phyloP scores from a whole-genome alignment of 37 sponge, comb jelly and placozoan species.

The Dysidea cf. avara region DNA sequence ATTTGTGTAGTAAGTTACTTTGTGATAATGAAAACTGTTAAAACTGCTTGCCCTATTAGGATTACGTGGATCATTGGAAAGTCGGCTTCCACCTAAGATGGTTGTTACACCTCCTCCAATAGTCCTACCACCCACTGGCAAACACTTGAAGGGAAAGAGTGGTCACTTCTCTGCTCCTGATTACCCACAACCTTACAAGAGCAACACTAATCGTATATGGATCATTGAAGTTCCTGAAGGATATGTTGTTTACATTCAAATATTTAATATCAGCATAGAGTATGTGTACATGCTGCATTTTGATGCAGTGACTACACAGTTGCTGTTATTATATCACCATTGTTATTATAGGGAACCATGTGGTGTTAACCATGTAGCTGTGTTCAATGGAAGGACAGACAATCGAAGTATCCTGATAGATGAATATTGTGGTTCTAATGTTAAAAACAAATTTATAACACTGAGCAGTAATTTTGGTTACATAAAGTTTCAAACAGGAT shows the following conservation, averaged over 20 bases:
- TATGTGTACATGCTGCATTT: too few species aligned
- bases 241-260: constrained; percentile 5
- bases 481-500: too few species aligned
- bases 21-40: neutral
- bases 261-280: constrained; percentile 7
- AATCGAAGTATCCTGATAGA: neutral
- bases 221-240: constrained; percentile 23
- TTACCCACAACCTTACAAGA: constrained; percentile 15
- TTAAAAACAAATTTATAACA: too few species aligned
- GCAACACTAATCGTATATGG: constrained; percentile 47
- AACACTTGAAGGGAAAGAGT: neutral
- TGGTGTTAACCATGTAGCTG: too few species aligned
- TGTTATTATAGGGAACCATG: too few species aligned
- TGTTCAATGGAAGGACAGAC: too few species aligned
- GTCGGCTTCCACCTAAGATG: neutral
- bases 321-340: too few species aligned
- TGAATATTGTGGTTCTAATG: neutral
- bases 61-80: neutral
- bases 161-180: constrained; percentile 43
- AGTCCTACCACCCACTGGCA: too few species aligned
- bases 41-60: neutral
- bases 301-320: too few species aligned
- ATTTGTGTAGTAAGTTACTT: constrained; percentile 48
- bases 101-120: too few species aligned
- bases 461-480: too few species aligned